Conservation (phyloP, 2,888 invertebrate species). For the Corbicula japonica region DNA sequence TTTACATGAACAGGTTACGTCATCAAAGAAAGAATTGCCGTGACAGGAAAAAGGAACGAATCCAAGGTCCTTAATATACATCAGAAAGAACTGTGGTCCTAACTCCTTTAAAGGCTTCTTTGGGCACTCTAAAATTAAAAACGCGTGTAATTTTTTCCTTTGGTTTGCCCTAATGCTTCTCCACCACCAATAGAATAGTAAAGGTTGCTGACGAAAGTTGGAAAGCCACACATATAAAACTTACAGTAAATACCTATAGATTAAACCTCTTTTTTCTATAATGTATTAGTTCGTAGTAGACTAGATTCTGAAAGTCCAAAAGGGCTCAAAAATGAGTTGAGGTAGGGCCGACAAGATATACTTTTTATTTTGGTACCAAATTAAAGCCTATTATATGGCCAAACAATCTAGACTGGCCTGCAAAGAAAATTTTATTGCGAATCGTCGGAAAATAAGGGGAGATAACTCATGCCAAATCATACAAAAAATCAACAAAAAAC, state of each 20-base stretch:
- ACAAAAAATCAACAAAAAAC: too few species aligned
- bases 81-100: constrained; percentile 59
- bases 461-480: too few species aligned
- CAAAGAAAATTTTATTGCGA: too few species aligned
- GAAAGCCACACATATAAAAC: background rate
- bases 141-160: background rate
- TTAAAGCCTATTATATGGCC: too few species aligned
- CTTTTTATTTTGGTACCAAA: too few species aligned
- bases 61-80: constrained; percentile 50
- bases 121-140: constrained; percentile 49
- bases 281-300: background rate
- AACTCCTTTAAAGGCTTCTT: constrained; percentile 55
- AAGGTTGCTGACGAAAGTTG: background rate
- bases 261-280: background rate
- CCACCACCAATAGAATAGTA: too few species aligned
- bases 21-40: constrained; percentile 51
- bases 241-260: background rate
- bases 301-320: background rate
- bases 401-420: too few species aligned
- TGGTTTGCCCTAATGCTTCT: background rate
- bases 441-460: too few species aligned
- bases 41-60: constrained; percentile 61
- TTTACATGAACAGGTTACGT: constrained; percentile 52
- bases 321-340: too few species aligned
- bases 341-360: too few species aligned